Evolutionary conservation across 2,113 vertebrate genomes (phyloP).

Genomic region (Casuarius casuarius): DNA sequence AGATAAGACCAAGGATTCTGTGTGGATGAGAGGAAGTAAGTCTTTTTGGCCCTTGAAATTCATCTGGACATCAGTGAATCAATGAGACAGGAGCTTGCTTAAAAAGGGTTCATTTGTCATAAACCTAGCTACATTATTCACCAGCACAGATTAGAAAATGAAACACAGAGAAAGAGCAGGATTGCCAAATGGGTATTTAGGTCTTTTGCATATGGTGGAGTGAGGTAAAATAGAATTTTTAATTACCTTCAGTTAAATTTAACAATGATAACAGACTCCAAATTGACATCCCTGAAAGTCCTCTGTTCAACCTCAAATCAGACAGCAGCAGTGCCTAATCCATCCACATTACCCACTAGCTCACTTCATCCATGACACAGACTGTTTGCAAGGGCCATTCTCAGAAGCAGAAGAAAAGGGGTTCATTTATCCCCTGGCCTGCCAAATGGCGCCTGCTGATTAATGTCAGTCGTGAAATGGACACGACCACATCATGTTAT

Average conservation of each 20-base stretch:
- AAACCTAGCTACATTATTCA: conserved; percentile 33
- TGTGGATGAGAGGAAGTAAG: background rate
- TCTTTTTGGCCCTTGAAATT: conserved; percentile 21
- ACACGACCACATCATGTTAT: background rate
- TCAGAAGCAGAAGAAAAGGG: background rate
- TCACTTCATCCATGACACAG: background rate
- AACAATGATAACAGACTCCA: background rate
- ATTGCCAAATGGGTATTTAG: background rate
- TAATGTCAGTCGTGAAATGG: background rate
- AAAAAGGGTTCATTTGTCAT: conserved; percentile 40
- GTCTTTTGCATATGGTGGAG: background rate
- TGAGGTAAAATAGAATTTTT: conserved; percentile 3
- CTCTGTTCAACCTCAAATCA: conserved; percentile 4
- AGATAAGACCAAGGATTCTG: background rate
- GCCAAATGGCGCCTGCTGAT: background rate
- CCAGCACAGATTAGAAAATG: background rate
- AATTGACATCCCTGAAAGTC: background rate
- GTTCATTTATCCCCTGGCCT: background rate
- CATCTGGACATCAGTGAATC: conserved; percentile 11
- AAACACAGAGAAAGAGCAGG: background rate
- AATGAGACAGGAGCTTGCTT: background rate
- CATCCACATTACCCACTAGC: background rate
- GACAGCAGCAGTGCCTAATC: background rate
- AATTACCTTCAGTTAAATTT: conserved; percentile 48
- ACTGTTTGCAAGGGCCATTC: background rate